Base-by-base conservation (phyloP, 2,797 vertebrate species). In the Hozukius guyotensis region DNA sequence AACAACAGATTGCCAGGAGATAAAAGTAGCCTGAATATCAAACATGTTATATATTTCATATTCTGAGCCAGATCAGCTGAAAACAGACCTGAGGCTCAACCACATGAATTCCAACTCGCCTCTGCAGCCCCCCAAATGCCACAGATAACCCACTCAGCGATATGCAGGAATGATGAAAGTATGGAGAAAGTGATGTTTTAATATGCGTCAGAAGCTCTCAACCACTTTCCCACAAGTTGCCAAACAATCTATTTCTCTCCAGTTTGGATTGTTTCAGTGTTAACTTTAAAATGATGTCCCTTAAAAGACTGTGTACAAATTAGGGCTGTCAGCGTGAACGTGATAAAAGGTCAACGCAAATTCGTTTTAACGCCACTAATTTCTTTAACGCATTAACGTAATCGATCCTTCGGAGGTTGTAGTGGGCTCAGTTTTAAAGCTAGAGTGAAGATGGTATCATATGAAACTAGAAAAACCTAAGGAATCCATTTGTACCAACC, bases 141-240 rank as follows among this genome's bases (percentile, higher is more conserved):
- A 79, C 68, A 83, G 91, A 91, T 87, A 89, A 90, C 83, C 70
- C 81, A 20, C 3, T 87, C 82, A 71, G 62, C 83, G 77, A 90
- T 80, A 87, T 10, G 67, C 76, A 79, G 76, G 72, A 66, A 85
- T 88, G 87, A 91, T 84, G 83, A 89, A 88, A 87, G 74, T 16
- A 55, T 64, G 27, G 38, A 81, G 82, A 89, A 81, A 82, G 64
- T 67, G 52, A 72, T 57, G 66, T 61, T 74, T 77, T 34, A 68
- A 6, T 49, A 4, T 61, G 63, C 25, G 4, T 18, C 66, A 72
- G 46, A 68, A 29, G 46, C 49, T 46, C 52, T 64, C 24, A 53
- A 11, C n/a, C 27, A 72, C 65, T 77, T 80, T 29, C 32, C 27
- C 3, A 16, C 49, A 16, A 32, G 53, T 59, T 25, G 2, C 29